These are phyloP conservation scores for Halcyon smyrnensis DNA, from an alignment of 2,797 vertebrate species.

Conservation along the genomic window DNA sequence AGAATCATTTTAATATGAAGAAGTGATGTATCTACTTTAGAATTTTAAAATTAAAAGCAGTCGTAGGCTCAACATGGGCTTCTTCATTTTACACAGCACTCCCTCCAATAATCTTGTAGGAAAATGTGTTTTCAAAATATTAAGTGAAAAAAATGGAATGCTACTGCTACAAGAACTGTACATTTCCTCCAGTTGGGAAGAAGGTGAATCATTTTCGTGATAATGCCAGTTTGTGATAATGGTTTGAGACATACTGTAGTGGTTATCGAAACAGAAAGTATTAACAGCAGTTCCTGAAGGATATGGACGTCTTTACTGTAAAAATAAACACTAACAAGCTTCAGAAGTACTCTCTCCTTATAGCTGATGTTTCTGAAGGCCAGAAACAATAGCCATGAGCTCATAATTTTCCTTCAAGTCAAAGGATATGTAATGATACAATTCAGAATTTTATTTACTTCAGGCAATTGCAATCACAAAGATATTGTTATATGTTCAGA, in stretches of 20 bases:
- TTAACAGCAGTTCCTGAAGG: neutral
- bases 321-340: neutral
- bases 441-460: neutral
- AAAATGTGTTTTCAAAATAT: neutral
- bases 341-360: neutral
- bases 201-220: neutral
- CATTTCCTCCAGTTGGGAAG: neutral
- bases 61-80: neutral
- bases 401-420: neutral
- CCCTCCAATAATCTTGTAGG: neutral
- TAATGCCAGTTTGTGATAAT: neutral
- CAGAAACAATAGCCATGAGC: neutral
- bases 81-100: neutral
- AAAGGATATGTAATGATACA: neutral
- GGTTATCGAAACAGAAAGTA: neutral
- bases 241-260: neutral
- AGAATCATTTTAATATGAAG: neutral
- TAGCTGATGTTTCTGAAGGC: no score
- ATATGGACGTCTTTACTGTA: neutral
- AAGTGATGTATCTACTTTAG: neutral
- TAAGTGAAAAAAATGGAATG: neutral
- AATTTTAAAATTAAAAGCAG: neutral
- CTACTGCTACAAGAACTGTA: neutral
- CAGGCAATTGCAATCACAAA: neutral
- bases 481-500: neutral